Percentiles rank a stretch among this genome's conserved stretches.
Evolutionary conservation across 2,888 invertebrate species (phyloP).

Genomic region (Drosophila mimica): DNA sequence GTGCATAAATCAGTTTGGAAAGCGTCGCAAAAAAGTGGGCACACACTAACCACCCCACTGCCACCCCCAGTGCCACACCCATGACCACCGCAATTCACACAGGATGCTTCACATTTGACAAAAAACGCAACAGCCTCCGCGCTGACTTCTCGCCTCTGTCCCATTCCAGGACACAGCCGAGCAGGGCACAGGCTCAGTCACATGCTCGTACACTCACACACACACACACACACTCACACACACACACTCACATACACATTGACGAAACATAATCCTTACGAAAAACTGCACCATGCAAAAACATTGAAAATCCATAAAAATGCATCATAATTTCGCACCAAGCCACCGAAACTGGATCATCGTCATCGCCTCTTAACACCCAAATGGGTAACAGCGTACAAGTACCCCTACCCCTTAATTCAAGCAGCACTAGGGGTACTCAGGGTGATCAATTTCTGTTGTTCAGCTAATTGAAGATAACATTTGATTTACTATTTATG

Average conservation of each 20-base stretch:
- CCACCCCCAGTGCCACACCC: neutral
- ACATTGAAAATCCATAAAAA: conserved; percentile 85
- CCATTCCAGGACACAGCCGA: conserved; percentile 7
- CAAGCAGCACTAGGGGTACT: conserved; percentile 35
- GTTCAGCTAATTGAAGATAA: neutral
- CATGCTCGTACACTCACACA: conserved; percentile 27
- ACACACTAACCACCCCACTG: conserved; percentile 19
- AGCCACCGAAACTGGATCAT: conserved; percentile 63
- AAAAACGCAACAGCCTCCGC: conserved; percentile 44
- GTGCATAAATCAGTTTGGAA: conserved; percentile 83
- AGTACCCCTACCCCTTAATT: conserved; percentile 1
- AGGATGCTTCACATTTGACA: conserved; percentile 73
- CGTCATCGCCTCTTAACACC: conserved; percentile 40
- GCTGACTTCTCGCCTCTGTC: neutral
- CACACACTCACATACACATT: conserved; percentile 46
- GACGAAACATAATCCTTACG: conserved; percentile 67
- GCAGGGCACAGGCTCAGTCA: conserved; percentile 44
- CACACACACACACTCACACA: conserved; percentile 40
- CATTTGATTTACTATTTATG: too few species aligned
- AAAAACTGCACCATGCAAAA: conserved; percentile 75
- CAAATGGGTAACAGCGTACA: conserved; percentile 26
- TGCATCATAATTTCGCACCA: conserved; percentile 84
- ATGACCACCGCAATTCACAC: conserved; percentile 27
- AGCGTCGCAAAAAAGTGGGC: conserved; percentile 40
- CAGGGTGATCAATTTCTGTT: conserved; percentile 11